Percentiles rank a stretch among this genome's conserved stretches.
Evolutionary conservation across 2,113 vertebrate species (phyloP).

Genomic region (Macroglossus sobrinus): DNA sequence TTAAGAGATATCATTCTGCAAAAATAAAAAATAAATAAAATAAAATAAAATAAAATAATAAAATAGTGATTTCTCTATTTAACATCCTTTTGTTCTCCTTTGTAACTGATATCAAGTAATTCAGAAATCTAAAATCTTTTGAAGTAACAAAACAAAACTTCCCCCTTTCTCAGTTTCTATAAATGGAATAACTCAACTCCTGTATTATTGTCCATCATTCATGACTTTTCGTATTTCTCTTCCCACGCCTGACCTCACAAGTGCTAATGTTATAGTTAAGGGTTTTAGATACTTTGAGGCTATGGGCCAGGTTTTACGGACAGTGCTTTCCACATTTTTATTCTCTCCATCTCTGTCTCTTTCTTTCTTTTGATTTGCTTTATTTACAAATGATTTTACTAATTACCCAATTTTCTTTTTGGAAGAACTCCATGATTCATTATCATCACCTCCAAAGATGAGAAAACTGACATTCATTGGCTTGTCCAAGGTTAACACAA

Average conservation of each 20-base stretch:
- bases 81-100: background rate
- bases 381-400: background rate
- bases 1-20: background rate
- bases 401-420: background rate
- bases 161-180: background rate
- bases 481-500: background rate
- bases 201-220: background rate
- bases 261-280: background rate
- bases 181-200: background rate
- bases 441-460: background rate
- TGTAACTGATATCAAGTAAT: constrained; percentile 5
- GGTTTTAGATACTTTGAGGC: background rate
- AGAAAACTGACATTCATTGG: background rate
- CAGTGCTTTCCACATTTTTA: background rate
- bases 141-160: background rate
- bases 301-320: background rate
- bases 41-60: background rate
- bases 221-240: background rate
- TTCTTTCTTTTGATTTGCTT: background rate
- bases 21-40: background rate
- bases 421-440: background rate
- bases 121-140: constrained; percentile 34
- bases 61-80: background rate
- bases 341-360: background rate
- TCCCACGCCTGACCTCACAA: background rate